Evolutionary conservation across 1,140 invertebrate genomes (phyloP).

Genomic region (Solenopsis invicta): DNA sequence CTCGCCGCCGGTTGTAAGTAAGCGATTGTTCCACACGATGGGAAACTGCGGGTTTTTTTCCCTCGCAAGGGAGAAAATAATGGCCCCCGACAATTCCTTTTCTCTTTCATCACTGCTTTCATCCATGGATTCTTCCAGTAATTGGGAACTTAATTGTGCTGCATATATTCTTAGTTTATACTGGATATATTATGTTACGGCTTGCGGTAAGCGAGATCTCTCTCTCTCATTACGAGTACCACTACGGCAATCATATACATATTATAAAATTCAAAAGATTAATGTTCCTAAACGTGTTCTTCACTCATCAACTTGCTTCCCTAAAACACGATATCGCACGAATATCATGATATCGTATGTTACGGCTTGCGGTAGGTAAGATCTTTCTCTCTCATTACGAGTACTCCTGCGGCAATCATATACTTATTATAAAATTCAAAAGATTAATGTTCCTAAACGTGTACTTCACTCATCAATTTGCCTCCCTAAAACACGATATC

Average conservation of each 20-base stretch:
- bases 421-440: neutral
- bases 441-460: neutral
- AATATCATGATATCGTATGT: too few species aligned
- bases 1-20: conserved; percentile 29
- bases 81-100: neutral
- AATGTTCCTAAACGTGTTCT: neutral
- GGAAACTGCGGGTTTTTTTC: conserved; percentile 39
- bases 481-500: too few species aligned
- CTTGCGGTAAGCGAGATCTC: neutral
- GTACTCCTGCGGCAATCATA: neutral
- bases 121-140: neutral
- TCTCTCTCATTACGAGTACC: neutral
- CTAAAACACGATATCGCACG: too few species aligned
- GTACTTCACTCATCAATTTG: neutral
- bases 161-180: neutral
- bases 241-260: neutral
- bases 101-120: conserved; percentile 29
- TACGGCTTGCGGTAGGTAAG: neutral
- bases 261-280: neutral
- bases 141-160: conserved; percentile 35
- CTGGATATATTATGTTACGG: neutral
- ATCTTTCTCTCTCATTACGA: neutral
- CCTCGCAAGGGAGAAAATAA: conserved; percentile 13
- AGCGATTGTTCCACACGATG: conserved; percentile 55
- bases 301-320: neutral